phyloP scores from a whole-genome alignment of 2,888 invertebrate genomes.

The Criorhina ranunculi region DNA sequence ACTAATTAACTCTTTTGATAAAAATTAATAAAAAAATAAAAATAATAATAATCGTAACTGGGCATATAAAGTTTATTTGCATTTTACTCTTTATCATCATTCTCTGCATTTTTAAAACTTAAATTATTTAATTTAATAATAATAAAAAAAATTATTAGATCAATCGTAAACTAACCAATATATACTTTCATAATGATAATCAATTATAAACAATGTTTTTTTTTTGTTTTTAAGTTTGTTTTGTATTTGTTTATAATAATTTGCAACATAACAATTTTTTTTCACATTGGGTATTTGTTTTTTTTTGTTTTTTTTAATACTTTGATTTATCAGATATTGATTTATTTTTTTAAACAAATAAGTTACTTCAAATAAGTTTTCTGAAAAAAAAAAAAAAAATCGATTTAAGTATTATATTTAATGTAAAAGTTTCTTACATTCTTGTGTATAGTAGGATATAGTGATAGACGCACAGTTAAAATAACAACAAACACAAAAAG shows the following conservation, averaged over 20 bases:
- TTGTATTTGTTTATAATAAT: slow-evolving; percentile 52
- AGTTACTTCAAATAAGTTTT: slow-evolving; percentile 36
- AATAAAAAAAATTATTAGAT: slow-evolving; percentile 57
- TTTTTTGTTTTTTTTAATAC: slow-evolving; percentile 40
- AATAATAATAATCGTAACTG: slow-evolving; percentile 74
- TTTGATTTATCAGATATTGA: slow-evolving; percentile 37
- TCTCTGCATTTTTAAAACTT: slow-evolving; percentile 42
- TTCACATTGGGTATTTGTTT: slow-evolving; percentile 34
- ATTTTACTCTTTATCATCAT: slow-evolving; percentile 22
- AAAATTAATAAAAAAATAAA: slow-evolving; percentile 53
- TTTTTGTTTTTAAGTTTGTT: slow-evolving; percentile 27
- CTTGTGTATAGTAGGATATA: slow-evolving; percentile 49
- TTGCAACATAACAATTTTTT: slow-evolving; percentile 67
- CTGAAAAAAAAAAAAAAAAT: slow-evolving; percentile 16
- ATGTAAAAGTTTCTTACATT: slow-evolving; percentile 7
- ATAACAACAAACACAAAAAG: slow-evolving; percentile 59
- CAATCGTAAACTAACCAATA: slow-evolving; percentile 71
- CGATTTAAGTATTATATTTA: neutral
- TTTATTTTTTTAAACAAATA: slow-evolving; percentile 40
- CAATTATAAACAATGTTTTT: slow-evolving; percentile 64
- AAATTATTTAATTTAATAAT: slow-evolving; percentile 46
- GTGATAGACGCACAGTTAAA: slow-evolving; percentile 63
- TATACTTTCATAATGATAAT: slow-evolving; percentile 38
- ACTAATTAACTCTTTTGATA: slow-evolving; percentile 73
- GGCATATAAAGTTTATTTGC: slow-evolving; percentile 63